Evolutionary conservation across 1,140 invertebrate species (phyloP), one percentile per base, ranked within the genome.

Genomic region (Dufourea novaeangliae): DNA sequence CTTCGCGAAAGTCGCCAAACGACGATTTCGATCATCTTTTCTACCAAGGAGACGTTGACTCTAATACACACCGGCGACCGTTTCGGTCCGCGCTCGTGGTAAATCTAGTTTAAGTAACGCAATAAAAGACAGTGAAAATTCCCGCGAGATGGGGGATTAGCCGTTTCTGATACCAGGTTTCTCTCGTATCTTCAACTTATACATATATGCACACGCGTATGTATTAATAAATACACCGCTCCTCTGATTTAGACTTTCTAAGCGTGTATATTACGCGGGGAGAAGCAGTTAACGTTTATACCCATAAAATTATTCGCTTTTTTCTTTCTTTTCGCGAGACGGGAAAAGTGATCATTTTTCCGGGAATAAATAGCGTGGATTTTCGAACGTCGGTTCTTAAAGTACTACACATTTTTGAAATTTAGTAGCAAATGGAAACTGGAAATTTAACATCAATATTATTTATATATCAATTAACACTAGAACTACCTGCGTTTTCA

Each of bases 111-210:
- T 50, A 50, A 50, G 46, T 50, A 50, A 50, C 46, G 46, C 46
- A 50, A 50, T 50, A 50, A 50, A 50, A 50, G 46, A 50, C n/a
- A 50, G 46, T n/a, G 46, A 50, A 50, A 50, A 50, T 50, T 50
- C 46, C 7, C 46, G n/a, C 46, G 46, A n/a, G 46, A n/a, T 50
- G 20, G 46, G n/a, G 46, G 46, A 50, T 50, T 50, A 50, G 20
- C 46, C 20, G 46, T 50, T 50, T 50, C 46, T 50, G 46, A 50
- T 50, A 50, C 46, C 20, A 20, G 20, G 46, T 50, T 50, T 50
- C 46, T 50, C 46, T 50, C 46, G 6, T 50, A 50, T 22, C 46
- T 50, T 50, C 46, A 22, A n/a, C n/a, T n/a, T 7, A 50, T 17
- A 17, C 20, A 17, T 50, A n/a, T 50, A n/a, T n/a, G n/a, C n/a